Base-by-base conservation (phyloP, 2,888 invertebrate species). In the Drosophila eohydei region DNA sequence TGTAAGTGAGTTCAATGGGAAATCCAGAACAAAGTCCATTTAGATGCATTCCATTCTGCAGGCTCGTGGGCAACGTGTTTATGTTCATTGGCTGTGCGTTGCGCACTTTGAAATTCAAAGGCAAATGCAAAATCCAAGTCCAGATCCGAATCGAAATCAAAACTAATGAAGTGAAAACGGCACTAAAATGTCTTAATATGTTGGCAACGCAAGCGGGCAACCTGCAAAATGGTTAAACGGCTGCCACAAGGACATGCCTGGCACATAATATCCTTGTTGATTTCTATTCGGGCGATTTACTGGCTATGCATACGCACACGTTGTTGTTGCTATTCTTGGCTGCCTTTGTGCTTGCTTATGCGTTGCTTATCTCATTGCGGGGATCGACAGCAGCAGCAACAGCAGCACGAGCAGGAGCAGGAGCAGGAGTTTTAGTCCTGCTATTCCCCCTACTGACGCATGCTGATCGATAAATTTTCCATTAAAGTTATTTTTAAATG, bases 381-480 rank as follows among this genome's bases (percentile, higher is more conserved):
- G 77, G 73, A 88, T 85, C 85, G 67, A 62, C 68, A 73, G 40
- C 44, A 50, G 38, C 36, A n/a, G 28, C 51, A 52, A 9, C 21
- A 62, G 50, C 32, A 52, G 26, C 30, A n/a, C n/a, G n/a, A n/a
- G n/a, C n/a, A n/a, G n/a, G n/a, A n/a, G n/a, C n/a, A n/a, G n/a
- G n/a, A 38, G 46, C 34, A 54, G 64, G 57, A 63, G 66, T 46
- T 32, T 61, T 71, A 51, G 71, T 60, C 56, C 66, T 63, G 57
- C 36, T 16, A 6, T 14, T 4, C 30, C 28, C 32, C 55, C 21
- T 46, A 43, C 43, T 36, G 56, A 64, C 72, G 52, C 56, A 83
- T 84, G 81, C 83, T 89, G 88, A 91, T 92, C 92, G 92, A 92
- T 92, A 92, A 90, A 92, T 88, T 92, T 91, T 83, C 89, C 91